Base-by-base conservation (phyloP, 2,888 invertebrate species). In the Pocota personata region DNA sequence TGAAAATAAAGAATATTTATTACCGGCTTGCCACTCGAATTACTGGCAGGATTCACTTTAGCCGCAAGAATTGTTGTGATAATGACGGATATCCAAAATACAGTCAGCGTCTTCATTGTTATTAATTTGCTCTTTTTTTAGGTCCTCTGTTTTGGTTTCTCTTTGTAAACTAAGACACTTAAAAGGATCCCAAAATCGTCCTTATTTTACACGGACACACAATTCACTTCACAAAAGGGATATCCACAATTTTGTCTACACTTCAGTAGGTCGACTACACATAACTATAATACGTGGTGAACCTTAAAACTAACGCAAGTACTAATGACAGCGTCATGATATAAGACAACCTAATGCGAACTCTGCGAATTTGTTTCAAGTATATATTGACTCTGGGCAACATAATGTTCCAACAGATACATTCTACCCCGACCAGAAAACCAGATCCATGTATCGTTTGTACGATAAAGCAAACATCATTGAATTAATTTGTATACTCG, bases 281-380 rank as follows among this genome's bases (percentile, higher is more conserved):
- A 64, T 35, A 71, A 58, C 48, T 84, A n/a, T n/a, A n/a, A n/a
- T n/a, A 80, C 16, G 77, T 66, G 12, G 4, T 75, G 57, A 48
- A 80, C 60, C 72, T 80, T 46, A 19, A 52, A 72, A 40, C 64
- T 58, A 57, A 37, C 80, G 55, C 77, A 87, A 84, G 76, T 67
- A 76, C 87, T 88, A 88, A 88, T 89, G 91, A 90, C 91, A 90
- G 91, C 91, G 90, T 91, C 89, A 89, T 90, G 91, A 90, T 91
- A 91, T 90, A 90, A 88, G 90, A 91, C 91, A 90, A 90, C 90
- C 90, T 91, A 92, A 92, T 92, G 92, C 91, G 90, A 90, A 88
- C 89, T 91, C 90, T 90, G 90, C 89, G 89, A 88, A 88, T 88
- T 87, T 88, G 90, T 88, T 90, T 91, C 90, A 89, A 90, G 90